Conservation (phyloP, 2,113 vertebrate genomes). For the Hemicordylus capensis region DNA sequence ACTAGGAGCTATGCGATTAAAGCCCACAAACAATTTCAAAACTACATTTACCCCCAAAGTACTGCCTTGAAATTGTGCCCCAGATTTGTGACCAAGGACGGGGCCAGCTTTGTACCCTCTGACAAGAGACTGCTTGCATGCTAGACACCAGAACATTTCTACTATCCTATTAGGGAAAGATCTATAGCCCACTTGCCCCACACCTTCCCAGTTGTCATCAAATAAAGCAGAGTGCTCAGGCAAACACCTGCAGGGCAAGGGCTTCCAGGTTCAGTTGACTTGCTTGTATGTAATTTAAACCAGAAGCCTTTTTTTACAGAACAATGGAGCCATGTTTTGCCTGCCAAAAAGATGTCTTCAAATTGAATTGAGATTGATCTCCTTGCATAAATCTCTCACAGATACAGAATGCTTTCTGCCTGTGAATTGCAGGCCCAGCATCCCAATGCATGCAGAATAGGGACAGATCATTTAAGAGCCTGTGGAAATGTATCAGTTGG, state of each 20-base stretch:
- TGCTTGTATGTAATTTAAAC: conserved; percentile 5
- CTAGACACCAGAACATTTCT: background rate
- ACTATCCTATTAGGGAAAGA: background rate
- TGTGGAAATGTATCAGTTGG: background rate
- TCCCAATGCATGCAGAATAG: background rate
- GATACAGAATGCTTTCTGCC: conserved; percentile 4
- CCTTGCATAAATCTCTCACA: background rate
- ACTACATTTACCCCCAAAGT: no score
- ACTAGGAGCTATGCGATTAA: no score
- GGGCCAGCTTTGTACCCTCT: background rate
- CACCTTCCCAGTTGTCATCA: background rate
- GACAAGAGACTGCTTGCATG: background rate
- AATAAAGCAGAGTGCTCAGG: background rate
- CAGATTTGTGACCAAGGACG: no score
- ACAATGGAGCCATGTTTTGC: background rate
- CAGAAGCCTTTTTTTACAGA: conserved; percentile 18
- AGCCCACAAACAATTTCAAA: no score
- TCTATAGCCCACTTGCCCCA: background rate
- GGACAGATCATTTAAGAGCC: background rate
- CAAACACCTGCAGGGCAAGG: background rate
- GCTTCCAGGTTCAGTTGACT: background rate
- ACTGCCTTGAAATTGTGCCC: no score
- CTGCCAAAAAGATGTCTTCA: conserved; percentile 6
- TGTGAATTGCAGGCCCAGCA: background rate
- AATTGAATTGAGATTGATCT: conserved; percentile 29